These are phyloP conservation scores for Umimayanthus chanpuru DNA, from an alignment of 92 coral and sea anemone species.

Conservation along the genomic window DNA sequence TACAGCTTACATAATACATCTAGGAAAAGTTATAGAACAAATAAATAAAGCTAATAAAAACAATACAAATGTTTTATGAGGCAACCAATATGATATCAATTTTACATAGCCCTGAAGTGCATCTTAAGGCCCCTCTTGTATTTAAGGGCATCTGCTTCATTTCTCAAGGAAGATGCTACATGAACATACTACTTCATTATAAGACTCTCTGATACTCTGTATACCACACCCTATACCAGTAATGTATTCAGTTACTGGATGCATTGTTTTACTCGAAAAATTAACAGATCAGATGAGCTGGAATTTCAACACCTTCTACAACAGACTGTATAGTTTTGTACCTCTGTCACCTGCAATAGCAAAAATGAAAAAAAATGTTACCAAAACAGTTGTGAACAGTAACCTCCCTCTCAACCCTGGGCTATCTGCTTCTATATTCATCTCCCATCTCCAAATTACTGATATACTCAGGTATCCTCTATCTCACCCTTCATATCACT, in stretches of 20 bases:
- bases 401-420: conserved; percentile 26
- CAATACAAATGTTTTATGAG: conserved; percentile 21
- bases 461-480: conserved; percentile 26
- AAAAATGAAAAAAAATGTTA: conserved; percentile 21
- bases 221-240: conserved; percentile 13
- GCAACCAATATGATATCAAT: conserved; percentile 14
- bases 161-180: neutral
- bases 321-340: conserved; percentile 15
- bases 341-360: conserved; percentile 25
- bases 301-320: conserved; percentile 17
- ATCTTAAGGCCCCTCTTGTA: conserved; percentile 8
- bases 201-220: conserved; percentile 9
- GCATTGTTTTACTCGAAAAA: neutral
- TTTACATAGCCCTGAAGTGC: conserved; percentile 28
- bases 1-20: conserved; percentile 2
- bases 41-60: conserved; percentile 15
- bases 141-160: conserved; percentile 17
- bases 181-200: conserved; percentile 9
- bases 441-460: conserved; percentile 22
- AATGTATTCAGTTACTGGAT: neutral
- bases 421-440: conserved; percentile 20
- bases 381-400: conserved; percentile 19
- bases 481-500: conserved; percentile 11
- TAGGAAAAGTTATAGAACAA: conserved; percentile 21
- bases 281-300: conserved; percentile 11